Evolutionary conservation across 2,797 vertebrate genomes (phyloP).

Genomic region (Paramormyrops hopkinsi): DNA sequence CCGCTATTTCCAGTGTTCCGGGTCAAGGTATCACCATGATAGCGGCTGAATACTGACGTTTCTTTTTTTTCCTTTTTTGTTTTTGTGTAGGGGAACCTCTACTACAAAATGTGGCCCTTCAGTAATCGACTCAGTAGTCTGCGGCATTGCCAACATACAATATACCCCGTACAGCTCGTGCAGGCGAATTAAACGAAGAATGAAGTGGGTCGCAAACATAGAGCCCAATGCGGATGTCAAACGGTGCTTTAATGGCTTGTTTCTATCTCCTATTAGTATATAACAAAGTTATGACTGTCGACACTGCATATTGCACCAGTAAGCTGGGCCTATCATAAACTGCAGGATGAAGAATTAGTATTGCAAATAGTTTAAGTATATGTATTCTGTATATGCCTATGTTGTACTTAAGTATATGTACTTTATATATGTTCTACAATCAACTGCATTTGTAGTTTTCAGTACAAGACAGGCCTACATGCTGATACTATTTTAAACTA

Average conservation of each 20-base stretch:
- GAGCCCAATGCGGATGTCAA: neutral
- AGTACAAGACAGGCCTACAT: neutral
- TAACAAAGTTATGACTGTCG: neutral
- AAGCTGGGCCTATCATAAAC: neutral
- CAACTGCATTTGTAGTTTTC: neutral
- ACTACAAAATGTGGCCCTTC: neutral
- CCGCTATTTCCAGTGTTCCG: conserved; percentile 49
- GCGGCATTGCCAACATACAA: neutral
- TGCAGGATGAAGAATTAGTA: neutral
- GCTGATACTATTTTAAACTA: neutral
- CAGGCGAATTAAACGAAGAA: conserved; percentile 2
- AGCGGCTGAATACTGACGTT: conserved; percentile 17
- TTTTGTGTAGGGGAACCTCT: neutral
- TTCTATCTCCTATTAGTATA: neutral
- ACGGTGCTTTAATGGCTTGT: neutral
- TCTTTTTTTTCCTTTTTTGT: neutral
- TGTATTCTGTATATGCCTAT: neutral
- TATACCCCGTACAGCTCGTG: neutral
- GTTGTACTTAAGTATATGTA: neutral
- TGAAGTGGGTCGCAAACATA: neutral
- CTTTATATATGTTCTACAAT: neutral
- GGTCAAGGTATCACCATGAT: conserved; percentile 36
- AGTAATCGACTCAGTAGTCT: neutral
- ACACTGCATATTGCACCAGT: neutral
- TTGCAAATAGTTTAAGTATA: neutral